Conservation (phyloP, 2,797 vertebrate genomes). For the Odontamblyopus lacepedii region DNA sequence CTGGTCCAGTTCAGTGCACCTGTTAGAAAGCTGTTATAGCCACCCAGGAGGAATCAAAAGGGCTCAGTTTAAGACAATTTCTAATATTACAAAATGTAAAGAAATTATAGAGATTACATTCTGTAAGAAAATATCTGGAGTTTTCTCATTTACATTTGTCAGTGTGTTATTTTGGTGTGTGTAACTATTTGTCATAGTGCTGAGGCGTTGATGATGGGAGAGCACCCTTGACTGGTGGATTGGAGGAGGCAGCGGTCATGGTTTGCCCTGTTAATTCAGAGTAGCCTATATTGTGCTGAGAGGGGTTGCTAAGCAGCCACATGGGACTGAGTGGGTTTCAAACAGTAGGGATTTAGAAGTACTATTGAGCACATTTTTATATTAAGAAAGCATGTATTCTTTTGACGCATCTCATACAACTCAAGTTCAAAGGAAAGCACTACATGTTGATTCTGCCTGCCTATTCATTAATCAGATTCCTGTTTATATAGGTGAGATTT, state of each 20-base stretch:
- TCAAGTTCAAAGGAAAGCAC: background rate
- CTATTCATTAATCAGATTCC: background rate
- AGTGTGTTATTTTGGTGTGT: conserved; percentile 41
- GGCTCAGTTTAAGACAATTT: conserved; percentile 34
- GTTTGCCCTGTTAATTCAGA: conserved; percentile 77
- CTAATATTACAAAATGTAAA: conserved; percentile 17
- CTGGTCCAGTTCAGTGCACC: conserved; percentile 30
- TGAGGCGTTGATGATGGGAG: conserved; percentile 60
- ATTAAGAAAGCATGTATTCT: conserved; percentile 28
- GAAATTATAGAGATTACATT: background rate
- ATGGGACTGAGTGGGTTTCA: conserved; percentile 76
- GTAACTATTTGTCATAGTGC: conserved; percentile 47
- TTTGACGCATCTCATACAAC: conserved; percentile 12
- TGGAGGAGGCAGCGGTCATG: conserved; percentile 74
- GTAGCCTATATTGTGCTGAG: conserved; percentile 69
- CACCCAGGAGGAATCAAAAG: conserved; percentile 34
- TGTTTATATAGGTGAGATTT: background rate
- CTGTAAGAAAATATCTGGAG: background rate
- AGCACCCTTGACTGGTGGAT: conserved; percentile 71
- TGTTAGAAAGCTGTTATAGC: conserved; percentile 42
- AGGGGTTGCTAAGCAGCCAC: conserved; percentile 83
- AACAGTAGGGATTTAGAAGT: conserved; percentile 69
- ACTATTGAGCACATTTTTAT: conserved; percentile 50
- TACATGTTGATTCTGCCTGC: too few species aligned
- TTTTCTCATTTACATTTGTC: conserved; percentile 33